Percentiles rank a stretch among this genome's conserved stretches.
Conservation (phyloP, 2,888 invertebrate species). For the Bombylius discolor region DNA sequence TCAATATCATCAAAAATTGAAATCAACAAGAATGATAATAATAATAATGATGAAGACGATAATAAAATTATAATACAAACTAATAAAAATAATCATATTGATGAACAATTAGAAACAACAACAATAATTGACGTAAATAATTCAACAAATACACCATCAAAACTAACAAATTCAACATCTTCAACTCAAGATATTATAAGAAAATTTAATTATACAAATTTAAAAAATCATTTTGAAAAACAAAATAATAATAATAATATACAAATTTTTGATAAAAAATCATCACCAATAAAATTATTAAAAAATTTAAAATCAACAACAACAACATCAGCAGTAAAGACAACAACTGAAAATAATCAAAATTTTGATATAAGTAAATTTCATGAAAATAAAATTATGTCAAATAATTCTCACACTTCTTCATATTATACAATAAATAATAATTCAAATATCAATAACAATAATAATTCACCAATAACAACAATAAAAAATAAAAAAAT, state of each 20-base stretch:
- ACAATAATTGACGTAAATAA: neutral
- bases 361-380: neutral
- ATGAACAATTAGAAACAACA: too few relatives aligned
- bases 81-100: too few relatives aligned
- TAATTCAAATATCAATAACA: neutral
- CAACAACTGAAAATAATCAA: neutral
- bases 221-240: neutral
- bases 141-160: neutral
- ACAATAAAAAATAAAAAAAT: neutral
- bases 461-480: conserved; percentile 17
- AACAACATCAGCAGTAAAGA: neutral
- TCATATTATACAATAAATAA: neutral
- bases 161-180: too few relatives aligned
- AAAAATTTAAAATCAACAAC: neutral
- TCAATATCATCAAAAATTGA: neutral
- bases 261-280: neutral
- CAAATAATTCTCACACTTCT: neutral
- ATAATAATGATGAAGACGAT: too few relatives aligned
- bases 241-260: too few relatives aligned
- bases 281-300: neutral
- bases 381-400: neutral
- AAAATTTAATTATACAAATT: neutral
- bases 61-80: too few relatives aligned
- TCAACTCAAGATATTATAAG: neutral
- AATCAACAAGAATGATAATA: too few relatives aligned